Evolutionary conservation across 2,888 invertebrate genomes (phyloP), one percentile per base, ranked within the genome.

Genomic region (Anoplius nigerrimus): DNA sequence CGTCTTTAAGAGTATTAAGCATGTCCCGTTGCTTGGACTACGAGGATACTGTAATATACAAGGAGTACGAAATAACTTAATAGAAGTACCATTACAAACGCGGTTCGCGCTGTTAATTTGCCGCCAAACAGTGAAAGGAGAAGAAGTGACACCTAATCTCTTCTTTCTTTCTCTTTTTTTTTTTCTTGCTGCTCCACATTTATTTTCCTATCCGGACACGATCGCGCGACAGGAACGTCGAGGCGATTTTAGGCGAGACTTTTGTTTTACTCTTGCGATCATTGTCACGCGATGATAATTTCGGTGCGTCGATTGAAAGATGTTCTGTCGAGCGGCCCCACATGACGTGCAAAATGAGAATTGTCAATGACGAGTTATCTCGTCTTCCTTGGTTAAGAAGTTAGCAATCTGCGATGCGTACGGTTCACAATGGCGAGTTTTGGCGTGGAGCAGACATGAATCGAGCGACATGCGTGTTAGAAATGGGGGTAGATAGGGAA

Each of bases 1-100:
- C 42, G 3, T 57, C 3, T 57, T n/a, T 55, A 64, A 66, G 59
- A 71, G 16, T 62, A 66, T 63, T 58, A 63, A 65, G 20, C 52
- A 16, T 11, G 22, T 43, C 24, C 16, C 24, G 13, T 53, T 18
- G n/a, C 34, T 13, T 54, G 55, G 42, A 34, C 24, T 48, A 43
- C 51, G 20, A 55, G 61, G 13, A 11, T 51, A 51, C 15, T 56
- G 51, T 52, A 21, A 18, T 22, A 21, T 52, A 52, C 21, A 52
- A 52, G 52, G 52, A 52, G 52, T 21, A 21, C 21, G 22, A 20
- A 21, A 52, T 52, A 21, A 21, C 15, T 52, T 22, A 22, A 52
- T 15, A 15, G 52, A 52, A 15, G n/a, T 48, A 48, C n/a, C 48
- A 18, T 18, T 16, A 18, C 5, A 48, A 13, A 48, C 48, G 48